A percentile compares a stretch with the other conserved stretches of the same genome.
These are phyloP conservation scores for Sebastes taczanowskii DNA, from an alignment of 2,797 vertebrate genomes.

Conservation along the genomic window DNA sequence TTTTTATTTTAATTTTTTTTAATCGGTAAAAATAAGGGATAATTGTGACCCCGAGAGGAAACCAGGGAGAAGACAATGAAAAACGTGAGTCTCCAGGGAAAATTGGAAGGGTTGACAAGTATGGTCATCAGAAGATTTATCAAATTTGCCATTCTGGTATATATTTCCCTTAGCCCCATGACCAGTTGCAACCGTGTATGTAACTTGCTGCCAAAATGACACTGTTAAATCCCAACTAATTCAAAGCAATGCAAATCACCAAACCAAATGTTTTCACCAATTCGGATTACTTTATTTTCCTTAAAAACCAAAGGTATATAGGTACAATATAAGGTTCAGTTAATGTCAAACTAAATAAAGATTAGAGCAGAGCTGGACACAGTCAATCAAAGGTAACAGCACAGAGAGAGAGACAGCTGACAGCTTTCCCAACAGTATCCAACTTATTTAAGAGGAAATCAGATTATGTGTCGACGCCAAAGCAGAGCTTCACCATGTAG, in stretches of 20 bases:
- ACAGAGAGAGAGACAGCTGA: slow-evolving; percentile 37
- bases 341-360: slow-evolving; percentile 57
- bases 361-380: slow-evolving; percentile 32
- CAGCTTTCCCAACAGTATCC: slow-evolving; percentile 2
- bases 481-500: slow-evolving; percentile 3
- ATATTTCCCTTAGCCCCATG: neutral
- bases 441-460: slow-evolving; percentile 25
- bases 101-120: too few species aligned
- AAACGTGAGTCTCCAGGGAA: too few species aligned
- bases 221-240: neutral
- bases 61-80: too few species aligned
- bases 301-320: slow-evolving; percentile 64
- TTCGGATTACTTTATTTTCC: slow-evolving; percentile 61
- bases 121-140: neutral
- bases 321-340: slow-evolving; percentile 41
- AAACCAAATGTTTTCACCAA: slow-evolving; percentile 30
- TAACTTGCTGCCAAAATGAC: neutral
- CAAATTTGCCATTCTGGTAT: neutral
- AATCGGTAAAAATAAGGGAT: too few species aligned
- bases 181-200: neutral
- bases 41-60: too few species aligned
- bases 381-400: slow-evolving; percentile 48
- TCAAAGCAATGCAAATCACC: slow-evolving; percentile 3
- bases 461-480: slow-evolving; percentile 9
- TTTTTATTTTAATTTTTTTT: too few species aligned